These are phyloP conservation scores for Dolichotis patagonum DNA, from an alignment of 2,113 vertebrate species.

Conservation along the genomic window DNA sequence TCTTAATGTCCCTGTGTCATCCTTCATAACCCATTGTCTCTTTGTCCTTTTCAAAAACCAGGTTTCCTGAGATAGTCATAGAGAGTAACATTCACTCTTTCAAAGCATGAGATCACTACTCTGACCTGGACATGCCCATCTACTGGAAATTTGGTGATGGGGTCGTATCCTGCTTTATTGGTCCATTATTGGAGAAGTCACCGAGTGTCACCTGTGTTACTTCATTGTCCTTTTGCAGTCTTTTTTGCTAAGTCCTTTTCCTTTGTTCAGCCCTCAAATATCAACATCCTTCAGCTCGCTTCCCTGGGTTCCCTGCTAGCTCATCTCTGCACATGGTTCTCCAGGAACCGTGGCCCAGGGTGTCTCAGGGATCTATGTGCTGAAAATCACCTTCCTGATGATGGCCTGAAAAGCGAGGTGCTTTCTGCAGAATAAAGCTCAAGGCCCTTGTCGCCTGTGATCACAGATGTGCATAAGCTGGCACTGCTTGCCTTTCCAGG, in stretches of 20 bases:
- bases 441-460: background rate
- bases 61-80: background rate
- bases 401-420: background rate
- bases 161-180: background rate
- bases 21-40: background rate
- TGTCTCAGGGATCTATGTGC: background rate
- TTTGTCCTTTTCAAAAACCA: background rate
- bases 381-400: background rate
- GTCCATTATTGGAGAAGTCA: background rate
- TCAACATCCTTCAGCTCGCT: background rate
- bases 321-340: background rate
- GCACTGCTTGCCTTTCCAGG: background rate
- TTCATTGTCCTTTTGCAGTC: background rate
- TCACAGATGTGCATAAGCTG: background rate
- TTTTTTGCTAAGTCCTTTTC: background rate
- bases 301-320: background rate
- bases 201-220: background rate
- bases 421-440: background rate
- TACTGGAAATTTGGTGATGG: background rate
- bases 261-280: background rate
- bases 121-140: background rate
- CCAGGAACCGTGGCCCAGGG: background rate
- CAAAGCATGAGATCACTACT: background rate
- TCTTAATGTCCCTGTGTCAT: background rate
- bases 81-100: background rate